Conservation (phyloP, 2,797 vertebrate genomes). For the Sebastes matsubarae region DNA sequence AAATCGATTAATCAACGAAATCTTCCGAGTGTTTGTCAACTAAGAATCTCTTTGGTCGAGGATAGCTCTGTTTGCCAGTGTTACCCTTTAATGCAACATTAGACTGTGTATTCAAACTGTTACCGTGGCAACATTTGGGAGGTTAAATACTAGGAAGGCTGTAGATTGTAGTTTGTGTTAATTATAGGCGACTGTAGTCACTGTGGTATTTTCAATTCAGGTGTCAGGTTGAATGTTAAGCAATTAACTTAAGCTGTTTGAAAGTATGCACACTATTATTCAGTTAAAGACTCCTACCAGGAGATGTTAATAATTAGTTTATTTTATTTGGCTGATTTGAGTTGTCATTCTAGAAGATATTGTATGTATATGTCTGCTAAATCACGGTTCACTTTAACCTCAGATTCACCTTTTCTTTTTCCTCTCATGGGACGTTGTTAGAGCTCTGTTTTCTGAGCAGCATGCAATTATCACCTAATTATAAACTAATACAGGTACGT, state of each 20-base stretch:
- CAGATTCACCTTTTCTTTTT: background rate
- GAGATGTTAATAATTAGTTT: background rate
- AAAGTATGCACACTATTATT: background rate
- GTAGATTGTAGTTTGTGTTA: background rate
- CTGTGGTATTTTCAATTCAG: background rate
- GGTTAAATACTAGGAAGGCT: background rate
- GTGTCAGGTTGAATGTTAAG: background rate
- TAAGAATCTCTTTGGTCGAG: too few species aligned
- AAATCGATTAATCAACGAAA: too few species aligned
- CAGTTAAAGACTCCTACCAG: background rate
- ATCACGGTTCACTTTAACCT: background rate
- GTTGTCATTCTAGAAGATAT: background rate
- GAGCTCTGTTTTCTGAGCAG: constrained; percentile 19
- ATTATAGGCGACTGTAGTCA: background rate
- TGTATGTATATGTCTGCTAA: background rate
- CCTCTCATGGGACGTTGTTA: constrained; percentile 49
- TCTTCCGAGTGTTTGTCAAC: too few species aligned
- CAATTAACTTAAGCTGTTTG: background rate
- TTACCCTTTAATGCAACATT: background rate
- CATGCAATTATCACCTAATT: constrained; percentile 46
- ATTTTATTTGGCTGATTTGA: background rate
- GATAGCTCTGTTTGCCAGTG: background rate
- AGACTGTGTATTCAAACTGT: background rate
- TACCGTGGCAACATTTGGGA: background rate
- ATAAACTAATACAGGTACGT: background rate